Evolutionary conservation across 1,140 invertebrate species (phyloP).

Genomic region (Drosophila teissieri): DNA sequence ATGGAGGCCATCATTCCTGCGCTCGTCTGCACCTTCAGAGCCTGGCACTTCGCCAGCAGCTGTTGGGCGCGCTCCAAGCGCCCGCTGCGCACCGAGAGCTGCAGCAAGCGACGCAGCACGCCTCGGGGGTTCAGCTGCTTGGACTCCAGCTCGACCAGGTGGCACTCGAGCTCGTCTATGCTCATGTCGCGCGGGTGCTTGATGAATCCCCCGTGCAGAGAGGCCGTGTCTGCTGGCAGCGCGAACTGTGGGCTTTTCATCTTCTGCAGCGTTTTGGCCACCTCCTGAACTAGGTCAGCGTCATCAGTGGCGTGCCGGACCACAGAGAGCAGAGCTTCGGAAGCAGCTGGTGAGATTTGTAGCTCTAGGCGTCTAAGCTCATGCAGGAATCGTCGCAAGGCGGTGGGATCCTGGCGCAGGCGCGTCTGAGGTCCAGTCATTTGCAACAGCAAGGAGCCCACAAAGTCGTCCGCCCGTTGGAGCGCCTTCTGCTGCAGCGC

Average conservation of each 20-base stretch:
- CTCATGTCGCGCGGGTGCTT: conserved; percentile 85
- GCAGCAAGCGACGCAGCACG: conserved; percentile 85
- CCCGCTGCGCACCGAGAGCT: conserved; percentile 79
- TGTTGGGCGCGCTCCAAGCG: conserved; percentile 84
- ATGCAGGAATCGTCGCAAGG: conserved; percentile 58
- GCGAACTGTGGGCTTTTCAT: conserved; percentile 54
- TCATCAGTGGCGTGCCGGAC: conserved; percentile 14
- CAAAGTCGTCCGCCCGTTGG: conserved; percentile 60
- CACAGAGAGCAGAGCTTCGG: conserved; percentile 37
- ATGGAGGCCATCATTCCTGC: conserved; percentile 85
- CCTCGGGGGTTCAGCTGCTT: conserved; percentile 85
- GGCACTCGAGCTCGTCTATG: conserved; percentile 85
- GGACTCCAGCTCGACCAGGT: conserved; percentile 85
- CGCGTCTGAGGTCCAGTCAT: conserved; percentile 66
- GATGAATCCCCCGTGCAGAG: conserved; percentile 49
- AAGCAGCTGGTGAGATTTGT: conserved; percentile 61
- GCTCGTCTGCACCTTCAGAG: conserved; percentile 77
- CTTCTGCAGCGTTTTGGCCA: conserved; percentile 53
- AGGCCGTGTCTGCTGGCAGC: conserved; percentile 32
- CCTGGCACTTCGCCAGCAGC: conserved; percentile 80
- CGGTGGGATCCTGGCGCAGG: conserved; percentile 49
- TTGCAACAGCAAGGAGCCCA: conserved; percentile 62
- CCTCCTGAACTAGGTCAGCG: neutral
- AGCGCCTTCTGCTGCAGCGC: conserved; percentile 49
- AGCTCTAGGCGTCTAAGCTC: conserved; percentile 62